Base-by-base conservation (phyloP, 1,140 invertebrate genomes). In the Saccostrea cuccullata region DNA sequence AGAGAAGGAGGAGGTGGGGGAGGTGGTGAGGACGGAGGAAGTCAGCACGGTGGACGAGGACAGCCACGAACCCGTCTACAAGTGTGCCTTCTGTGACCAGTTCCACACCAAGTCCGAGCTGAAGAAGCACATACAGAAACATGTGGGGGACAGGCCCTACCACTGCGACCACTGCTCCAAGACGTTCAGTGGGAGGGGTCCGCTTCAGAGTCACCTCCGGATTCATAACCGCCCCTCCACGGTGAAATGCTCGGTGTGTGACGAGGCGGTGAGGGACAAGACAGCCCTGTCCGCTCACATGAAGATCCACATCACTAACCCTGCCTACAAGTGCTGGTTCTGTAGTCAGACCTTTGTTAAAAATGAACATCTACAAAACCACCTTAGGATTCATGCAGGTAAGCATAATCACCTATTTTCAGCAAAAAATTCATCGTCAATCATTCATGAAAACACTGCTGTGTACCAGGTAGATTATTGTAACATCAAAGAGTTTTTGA, bases 61-160 rank as follows among this genome's bases (percentile, higher is more conserved):
- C 40, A 84, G 40, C 23, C 40, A 84, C 20, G 84, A 85, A 12
- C 84, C 84, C 9, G 30, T 85, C 6, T 85, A 60, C 55, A 85
- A 85, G 56, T 85, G 84, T 85, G 58, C 84, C 30, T 85, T 85
- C 20, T 85, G 84, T 85, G 84, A 85, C 4, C 55, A 85, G n/a
- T 85, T 56, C 13, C 55, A 56, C 56, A 85, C 84, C 30, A 98
- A 98, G 0, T 98, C 98, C 95, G 97, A 98, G 0, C 96, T 99
- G 1, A 97, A 98, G 94, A 98, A 98, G 91, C 98, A 99, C 93
- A 96, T 99, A 89, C 96, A 98, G 40, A 98, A 97, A 9, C 98
- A 99, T 95, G 99, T 98, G 0, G 98, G 98, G 0, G 97, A 97
- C 92, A 99, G 99, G 94, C 98, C 98, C 0, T 99, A 98, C 95